Evolutionary conservation across 2,888 invertebrate species (phyloP).

Genomic region (Sycophila texana): DNA sequence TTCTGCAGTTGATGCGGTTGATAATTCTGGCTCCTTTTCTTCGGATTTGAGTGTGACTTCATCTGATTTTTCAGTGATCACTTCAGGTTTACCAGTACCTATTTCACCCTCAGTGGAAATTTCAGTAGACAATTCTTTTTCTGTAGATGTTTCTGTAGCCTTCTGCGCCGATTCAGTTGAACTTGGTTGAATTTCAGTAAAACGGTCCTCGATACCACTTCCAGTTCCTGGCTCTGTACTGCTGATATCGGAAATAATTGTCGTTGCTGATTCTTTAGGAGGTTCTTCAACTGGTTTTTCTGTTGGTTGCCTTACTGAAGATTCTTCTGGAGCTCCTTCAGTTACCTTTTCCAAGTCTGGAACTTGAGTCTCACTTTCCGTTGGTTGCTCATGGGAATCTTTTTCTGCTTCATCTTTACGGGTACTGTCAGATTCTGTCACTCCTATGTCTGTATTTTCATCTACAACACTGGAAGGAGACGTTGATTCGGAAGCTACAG

Average conservation of each 20-base stretch:
- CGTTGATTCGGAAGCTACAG: constrained; percentile 9
- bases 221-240: constrained; percentile 31
- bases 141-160: constrained; percentile 16
- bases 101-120: constrained; percentile 11
- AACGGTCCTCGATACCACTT: neutral
- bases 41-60: constrained; percentile 29
- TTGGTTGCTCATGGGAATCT: constrained; percentile 31
- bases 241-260: constrained; percentile 15
- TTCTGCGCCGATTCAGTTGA: constrained; percentile 2
- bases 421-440: neutral
- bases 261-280: constrained; percentile 51
- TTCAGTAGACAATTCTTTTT: constrained; percentile 11
- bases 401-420: constrained; percentile 1
- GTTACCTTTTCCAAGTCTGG: neutral
- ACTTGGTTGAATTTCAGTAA: neutral
- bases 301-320: constrained; percentile 50
- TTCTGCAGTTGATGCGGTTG: constrained; percentile 51
- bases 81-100: constrained; percentile 36
- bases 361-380: constrained; percentile 27
- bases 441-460: neutral
- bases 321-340: constrained; percentile 9
- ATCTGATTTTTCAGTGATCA: constrained; percentile 50
- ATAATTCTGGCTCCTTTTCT: constrained; percentile 47
- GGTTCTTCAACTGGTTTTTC: constrained; percentile 55
- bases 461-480: neutral